Conservation (phyloP, 2,797 vertebrate species). For the Pseudopleuronectes americanus region DNA sequence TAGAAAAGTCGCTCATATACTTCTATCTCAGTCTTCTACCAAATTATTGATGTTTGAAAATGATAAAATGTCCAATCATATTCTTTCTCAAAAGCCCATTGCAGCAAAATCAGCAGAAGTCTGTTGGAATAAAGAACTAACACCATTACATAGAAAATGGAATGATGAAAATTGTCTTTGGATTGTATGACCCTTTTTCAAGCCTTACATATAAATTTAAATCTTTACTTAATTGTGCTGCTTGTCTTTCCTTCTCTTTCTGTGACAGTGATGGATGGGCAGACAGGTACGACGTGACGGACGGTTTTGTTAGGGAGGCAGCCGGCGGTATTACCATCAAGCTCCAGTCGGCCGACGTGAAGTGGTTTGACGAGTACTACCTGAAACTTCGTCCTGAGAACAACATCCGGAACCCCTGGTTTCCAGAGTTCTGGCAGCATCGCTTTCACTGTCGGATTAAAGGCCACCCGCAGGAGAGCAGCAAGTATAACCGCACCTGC, state of each 20-base stretch:
- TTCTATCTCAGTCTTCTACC: no score
- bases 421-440: constrained; percentile 99
- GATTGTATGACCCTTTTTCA: neutral
- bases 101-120: neutral
- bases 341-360: constrained; percentile 97
- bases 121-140: no score
- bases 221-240: neutral
- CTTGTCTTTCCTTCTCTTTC: constrained; percentile 15
- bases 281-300: constrained; percentile 96
- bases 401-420: constrained; percentile 96
- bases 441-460: constrained; percentile 95
- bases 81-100: no score
- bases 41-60: no score
- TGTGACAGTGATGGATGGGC: constrained; percentile 94
- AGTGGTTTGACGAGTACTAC: constrained; percentile 99
- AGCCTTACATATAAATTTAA: neutral
- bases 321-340: constrained; percentile 98
- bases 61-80: no score
- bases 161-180: neutral
- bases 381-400: constrained; percentile 94
- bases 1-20: no score
- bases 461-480: constrained; percentile 92
- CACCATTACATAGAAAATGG: neutral
- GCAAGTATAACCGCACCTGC: constrained; percentile 95
- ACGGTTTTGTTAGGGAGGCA: constrained; percentile 93